Base-by-base conservation (phyloP, 1,140 invertebrate species). In the Musca vetustissima region DNA sequence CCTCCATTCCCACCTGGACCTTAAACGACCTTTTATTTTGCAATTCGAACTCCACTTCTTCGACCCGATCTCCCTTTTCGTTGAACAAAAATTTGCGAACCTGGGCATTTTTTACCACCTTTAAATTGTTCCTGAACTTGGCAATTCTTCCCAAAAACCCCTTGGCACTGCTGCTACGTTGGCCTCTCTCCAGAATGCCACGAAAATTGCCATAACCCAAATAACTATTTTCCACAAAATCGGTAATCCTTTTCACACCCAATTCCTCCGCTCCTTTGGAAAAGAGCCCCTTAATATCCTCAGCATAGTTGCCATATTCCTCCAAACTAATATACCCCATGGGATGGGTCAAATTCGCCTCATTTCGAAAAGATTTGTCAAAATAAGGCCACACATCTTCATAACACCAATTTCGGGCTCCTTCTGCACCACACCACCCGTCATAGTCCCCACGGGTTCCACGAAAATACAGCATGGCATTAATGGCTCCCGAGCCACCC, bases 401-500 rank as follows among this genome's bases (percentile, higher is more conserved):
- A 19, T 73, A 83, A 19, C 72, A 68, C 81, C 81, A 83, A 1
- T n/a, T n/a, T n/a, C n/a, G n/a, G n/a, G n/a, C n/a, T n/a, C 74
- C 74, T 0, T 72, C 87, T 36, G 78, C 61, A 0, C 72, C 73
- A 67, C 86, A 85, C 90, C 92, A 93, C 71, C 91, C 89, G 19
- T 83, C 80, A 15, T 69, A 82, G 59, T 83, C 80, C 0, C 24
- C 17, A 0, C 72, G 73, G 71, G 78, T 79, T 0, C 80, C 81
- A 0, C 79, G 71, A 4, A 81, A 7, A 57, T 79, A 79, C 8
- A 77, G 17, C 92, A 96, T 93, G 2, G 89, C 93, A 82, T 96
- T 96, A 15, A 93, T 88, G 0, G 87, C 88, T 1, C 89, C 90
- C 13, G 87, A 88, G 1, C 95, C 95, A 2, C 94, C 94, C 6